These are phyloP conservation scores for Lipophrys pholis DNA, from an alignment of 2,113 vertebrate genomes.

Conservation along the genomic window DNA sequence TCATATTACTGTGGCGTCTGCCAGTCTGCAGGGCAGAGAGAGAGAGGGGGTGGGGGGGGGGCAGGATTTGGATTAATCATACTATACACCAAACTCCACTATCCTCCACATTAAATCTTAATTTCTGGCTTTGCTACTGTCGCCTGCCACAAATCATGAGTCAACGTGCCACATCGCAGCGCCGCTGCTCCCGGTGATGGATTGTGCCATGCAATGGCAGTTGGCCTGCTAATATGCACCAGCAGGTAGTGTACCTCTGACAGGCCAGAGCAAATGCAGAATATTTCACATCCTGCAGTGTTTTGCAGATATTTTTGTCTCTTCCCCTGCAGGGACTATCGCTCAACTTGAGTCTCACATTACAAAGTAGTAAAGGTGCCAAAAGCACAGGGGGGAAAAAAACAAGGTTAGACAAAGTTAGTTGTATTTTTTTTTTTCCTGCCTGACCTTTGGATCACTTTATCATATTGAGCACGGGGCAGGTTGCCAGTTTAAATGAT, in stretches of 20 bases:
- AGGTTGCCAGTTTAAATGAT: constrained; percentile 38
- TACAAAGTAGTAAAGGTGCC: constrained; percentile 41
- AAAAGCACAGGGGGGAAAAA: constrained; percentile 37
- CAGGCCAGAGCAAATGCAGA: constrained; percentile 33
- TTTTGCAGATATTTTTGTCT: constrained; percentile 59
- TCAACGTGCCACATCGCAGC: constrained; percentile 48
- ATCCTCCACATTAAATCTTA: constrained; percentile 46
- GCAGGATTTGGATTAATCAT: constrained; percentile 55
- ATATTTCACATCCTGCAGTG: constrained; percentile 47
- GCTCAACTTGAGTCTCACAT: constrained; percentile 45
- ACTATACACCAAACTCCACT: constrained; percentile 35
- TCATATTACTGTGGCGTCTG: constrained; percentile 77
- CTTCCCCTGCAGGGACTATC: constrained; percentile 50
- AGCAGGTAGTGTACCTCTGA: constrained; percentile 32
- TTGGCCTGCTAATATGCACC: constrained; percentile 52
- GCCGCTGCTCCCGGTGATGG: constrained; percentile 52
- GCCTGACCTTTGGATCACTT: constrained; percentile 28
- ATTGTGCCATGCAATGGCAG: constrained; percentile 46
- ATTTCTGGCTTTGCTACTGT: constrained; percentile 43
- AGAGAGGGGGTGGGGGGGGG: constrained; percentile 35
- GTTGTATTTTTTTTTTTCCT: constrained; percentile 25
- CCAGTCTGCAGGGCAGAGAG: constrained; percentile 61
- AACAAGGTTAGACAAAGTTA: constrained; percentile 67
- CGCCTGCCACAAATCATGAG: constrained; percentile 50
- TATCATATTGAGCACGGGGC: constrained; percentile 5